These are phyloP conservation scores for Ambastaia sidthimunki DNA, from an alignment of 2,797 vertebrate genomes.

Conservation along the genomic window DNA sequence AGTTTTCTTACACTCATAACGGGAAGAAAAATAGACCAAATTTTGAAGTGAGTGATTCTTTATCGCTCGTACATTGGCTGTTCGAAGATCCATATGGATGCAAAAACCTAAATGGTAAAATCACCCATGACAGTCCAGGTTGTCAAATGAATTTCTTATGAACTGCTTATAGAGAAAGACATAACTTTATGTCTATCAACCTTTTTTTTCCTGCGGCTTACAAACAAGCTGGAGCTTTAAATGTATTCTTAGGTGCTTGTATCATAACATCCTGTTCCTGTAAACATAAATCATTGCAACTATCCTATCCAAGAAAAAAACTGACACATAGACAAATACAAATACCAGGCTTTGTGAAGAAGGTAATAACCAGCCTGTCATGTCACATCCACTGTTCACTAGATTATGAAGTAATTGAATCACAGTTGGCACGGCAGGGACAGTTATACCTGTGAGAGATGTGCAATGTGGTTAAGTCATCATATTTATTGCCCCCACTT, in stretches of 20 bases:
- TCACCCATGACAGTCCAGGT: conserved; percentile 11
- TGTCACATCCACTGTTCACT: conserved; percentile 53
- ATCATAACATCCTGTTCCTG: conserved; percentile 27
- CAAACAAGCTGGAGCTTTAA: conserved; percentile 37
- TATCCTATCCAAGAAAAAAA: conserved; percentile 36
- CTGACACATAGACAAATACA: conserved; percentile 51
- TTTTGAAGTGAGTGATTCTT: not conserved
- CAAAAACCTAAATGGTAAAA: conserved; percentile 4
- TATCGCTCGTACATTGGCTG: not conserved
- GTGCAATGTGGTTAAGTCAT: conserved; percentile 54
- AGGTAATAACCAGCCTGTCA: conserved; percentile 60
- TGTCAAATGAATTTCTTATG: conserved; percentile 15
- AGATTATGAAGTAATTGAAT: conserved; percentile 58
- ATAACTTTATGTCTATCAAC: conserved; percentile 24
- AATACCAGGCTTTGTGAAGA: conserved; percentile 51
- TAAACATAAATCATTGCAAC: conserved; percentile 46
- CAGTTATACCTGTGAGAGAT: conserved; percentile 56
- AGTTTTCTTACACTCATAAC: not conserved
- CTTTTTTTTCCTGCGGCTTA: not conserved
- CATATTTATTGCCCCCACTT: conserved; percentile 57
- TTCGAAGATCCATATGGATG: not conserved
- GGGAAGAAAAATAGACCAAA: conserved; percentile 11
- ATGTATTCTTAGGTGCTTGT: conserved; percentile 41
- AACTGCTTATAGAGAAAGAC: not conserved
- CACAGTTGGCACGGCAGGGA: conserved; percentile 42